Conservation (phyloP, 2,113 vertebrate genomes). For the Siniperca chuatsi region DNA sequence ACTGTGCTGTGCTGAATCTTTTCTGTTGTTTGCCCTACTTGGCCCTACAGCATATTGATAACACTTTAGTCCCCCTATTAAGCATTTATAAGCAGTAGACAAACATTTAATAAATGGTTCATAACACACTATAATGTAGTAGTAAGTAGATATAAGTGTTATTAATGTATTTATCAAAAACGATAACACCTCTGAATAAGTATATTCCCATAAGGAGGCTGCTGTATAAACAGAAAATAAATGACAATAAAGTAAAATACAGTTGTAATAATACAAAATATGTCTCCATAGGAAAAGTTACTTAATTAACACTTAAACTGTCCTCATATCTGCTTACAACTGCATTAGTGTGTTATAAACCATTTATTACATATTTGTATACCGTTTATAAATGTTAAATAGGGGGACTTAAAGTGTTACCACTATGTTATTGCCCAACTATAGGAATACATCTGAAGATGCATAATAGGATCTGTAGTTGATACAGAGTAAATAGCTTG, state of each 20-base stretch:
- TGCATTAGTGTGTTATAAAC: neutral
- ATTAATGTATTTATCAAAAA: neutral
- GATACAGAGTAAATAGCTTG: constrained; percentile 55
- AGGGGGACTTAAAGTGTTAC: neutral
- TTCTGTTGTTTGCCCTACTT: constrained; percentile 30
- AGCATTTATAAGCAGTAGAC: neutral
- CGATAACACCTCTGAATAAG: neutral
- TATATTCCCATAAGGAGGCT: neutral
- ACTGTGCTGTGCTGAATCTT: constrained; percentile 2
- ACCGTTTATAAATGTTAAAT: neutral
- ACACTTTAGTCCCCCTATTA: neutral
- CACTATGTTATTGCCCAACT: constrained; percentile 20
- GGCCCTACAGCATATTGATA: neutral
- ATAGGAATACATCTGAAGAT: constrained; percentile 48
- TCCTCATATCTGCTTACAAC: neutral
- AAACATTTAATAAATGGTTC: neutral
- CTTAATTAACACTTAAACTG: neutral
- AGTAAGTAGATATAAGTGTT: neutral
- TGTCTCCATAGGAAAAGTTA: neutral
- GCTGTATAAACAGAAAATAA: neutral
- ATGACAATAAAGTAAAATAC: neutral
- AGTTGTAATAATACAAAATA: neutral
- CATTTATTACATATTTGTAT: neutral
- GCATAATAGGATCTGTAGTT: constrained; percentile 28
- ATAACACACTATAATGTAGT: neutral